These are phyloP conservation scores for Dromococcyx pavoninus DNA, from an alignment of 2,797 vertebrate species.

Conservation along the genomic window DNA sequence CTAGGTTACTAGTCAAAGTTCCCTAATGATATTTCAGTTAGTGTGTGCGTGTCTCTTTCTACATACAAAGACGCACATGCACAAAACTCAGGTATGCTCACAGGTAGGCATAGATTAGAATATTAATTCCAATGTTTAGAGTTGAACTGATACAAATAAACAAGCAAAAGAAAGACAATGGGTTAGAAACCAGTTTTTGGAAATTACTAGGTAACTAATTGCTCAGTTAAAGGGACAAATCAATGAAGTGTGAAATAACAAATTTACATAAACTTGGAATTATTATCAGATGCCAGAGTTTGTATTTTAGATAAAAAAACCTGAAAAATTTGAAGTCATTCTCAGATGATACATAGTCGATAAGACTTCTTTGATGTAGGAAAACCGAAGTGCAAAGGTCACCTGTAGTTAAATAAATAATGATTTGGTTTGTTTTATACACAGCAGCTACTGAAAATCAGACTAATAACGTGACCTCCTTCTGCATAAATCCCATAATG, in stretches of 20 bases:
- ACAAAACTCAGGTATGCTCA: background rate
- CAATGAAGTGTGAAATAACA: background rate
- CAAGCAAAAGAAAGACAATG: background rate
- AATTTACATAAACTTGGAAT: background rate
- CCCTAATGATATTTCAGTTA: background rate
- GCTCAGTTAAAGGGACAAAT: background rate
- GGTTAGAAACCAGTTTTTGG: background rate
- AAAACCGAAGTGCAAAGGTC: background rate
- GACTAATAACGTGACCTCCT: background rate
- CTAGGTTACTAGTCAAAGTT: background rate
- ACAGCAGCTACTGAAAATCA: background rate
- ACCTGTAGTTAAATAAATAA: background rate
- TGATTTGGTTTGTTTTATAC: rapidly evolving
- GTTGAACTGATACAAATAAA: background rate
- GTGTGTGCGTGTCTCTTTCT: background rate
- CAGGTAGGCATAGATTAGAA: background rate
- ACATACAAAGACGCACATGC: background rate
- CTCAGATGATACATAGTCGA: background rate
- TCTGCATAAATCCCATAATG: background rate
- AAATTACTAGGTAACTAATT: background rate
- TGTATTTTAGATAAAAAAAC: background rate
- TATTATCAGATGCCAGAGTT: background rate
- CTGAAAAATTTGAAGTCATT: background rate
- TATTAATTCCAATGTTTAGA: background rate
- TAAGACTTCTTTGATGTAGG: background rate